Evolutionary conservation across 2,113 vertebrate genomes (phyloP).

Genomic region (Embiotoca jacksoni): DNA sequence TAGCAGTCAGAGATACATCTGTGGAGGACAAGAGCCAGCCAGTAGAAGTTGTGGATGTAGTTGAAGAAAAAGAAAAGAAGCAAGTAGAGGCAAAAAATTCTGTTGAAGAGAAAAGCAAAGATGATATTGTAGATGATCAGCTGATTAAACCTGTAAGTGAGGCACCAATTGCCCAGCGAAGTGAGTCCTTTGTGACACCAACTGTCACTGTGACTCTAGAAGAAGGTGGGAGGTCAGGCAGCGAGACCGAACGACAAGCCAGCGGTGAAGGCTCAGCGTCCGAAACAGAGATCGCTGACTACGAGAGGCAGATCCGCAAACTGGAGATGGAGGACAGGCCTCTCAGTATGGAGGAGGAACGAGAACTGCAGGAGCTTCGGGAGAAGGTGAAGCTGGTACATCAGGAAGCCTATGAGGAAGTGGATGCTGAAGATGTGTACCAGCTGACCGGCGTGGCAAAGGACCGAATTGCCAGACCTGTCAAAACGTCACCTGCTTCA

Average conservation of each 20-base stretch:
- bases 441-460: slow-evolving; percentile 88
- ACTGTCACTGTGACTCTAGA: slow-evolving; percentile 85
- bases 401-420: slow-evolving; percentile 92
- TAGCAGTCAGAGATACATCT: slow-evolving; percentile 75
- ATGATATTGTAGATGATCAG: slow-evolving; percentile 33
- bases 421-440: slow-evolving; percentile 97
- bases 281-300: slow-evolving; percentile 82
- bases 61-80: slow-evolving; percentile 58
- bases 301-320: slow-evolving; percentile 86
- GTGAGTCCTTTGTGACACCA: slow-evolving; percentile 79
- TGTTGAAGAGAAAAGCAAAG: slow-evolving; percentile 55
- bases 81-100: slow-evolving; percentile 45
- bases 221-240: slow-evolving; percentile 70
- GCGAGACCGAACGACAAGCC: slow-evolving; percentile 67
- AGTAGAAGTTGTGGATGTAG: slow-evolving; percentile 17
- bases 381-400: slow-evolving; percentile 97
- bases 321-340: slow-evolving; percentile 85
- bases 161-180: slow-evolving; percentile 44
- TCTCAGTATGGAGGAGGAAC: slow-evolving; percentile 85
- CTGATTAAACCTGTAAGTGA: slow-evolving; percentile 24
- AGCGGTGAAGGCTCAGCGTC: slow-evolving; percentile 74
- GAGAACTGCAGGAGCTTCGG: slow-evolving; percentile 89
- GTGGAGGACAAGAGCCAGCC: slow-evolving; percentile 63
- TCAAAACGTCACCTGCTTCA: slow-evolving; percentile 82
- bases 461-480: slow-evolving; percentile 82